Evolutionary conservation across 1,140 invertebrate species (phyloP).

Genomic region (Eubasilissa regina): DNA sequence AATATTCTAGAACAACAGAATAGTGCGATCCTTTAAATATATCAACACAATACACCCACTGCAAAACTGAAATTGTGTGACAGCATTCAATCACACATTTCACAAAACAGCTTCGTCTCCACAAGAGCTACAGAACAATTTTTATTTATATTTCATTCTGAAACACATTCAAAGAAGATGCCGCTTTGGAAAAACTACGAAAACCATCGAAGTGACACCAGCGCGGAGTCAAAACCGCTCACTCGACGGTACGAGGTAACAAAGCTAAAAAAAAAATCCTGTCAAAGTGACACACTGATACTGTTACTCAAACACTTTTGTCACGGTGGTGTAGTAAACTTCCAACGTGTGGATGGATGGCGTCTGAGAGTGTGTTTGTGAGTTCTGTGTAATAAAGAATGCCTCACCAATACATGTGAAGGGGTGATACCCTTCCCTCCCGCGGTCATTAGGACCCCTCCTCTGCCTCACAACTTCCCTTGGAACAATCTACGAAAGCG

Average conservation of each 20-base stretch:
- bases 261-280: background rate
- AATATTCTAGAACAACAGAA: too few relatives aligned
- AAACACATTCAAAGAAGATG: slow-evolving; percentile 36
- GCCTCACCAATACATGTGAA: slow-evolving; percentile 37
- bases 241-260: slow-evolving; percentile 4
- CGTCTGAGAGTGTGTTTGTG: slow-evolving; percentile 3
- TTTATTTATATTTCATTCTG: slow-evolving; percentile 43
- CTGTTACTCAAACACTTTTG: background rate
- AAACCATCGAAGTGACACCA: slow-evolving; percentile 6
- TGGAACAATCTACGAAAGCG: slow-evolving; percentile 52
- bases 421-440: slow-evolving; percentile 50
- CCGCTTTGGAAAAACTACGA: slow-evolving; percentile 38
- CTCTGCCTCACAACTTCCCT: slow-evolving; percentile 14
- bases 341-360: slow-evolving; percentile 7
- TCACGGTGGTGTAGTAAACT: background rate
- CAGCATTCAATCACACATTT: slow-evolving; percentile 15
- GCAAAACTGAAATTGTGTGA: slow-evolving; percentile 27
- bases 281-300: background rate
- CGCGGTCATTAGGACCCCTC: slow-evolving; percentile 60
- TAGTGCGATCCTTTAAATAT: background rate
- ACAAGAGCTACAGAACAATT: slow-evolving; percentile 10
- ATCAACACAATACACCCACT: slow-evolving; percentile 16
- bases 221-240: background rate
- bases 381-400: slow-evolving; percentile 33
- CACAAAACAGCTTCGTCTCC: slow-evolving; percentile 9